Percentiles rank a stretch among this genome's conserved stretches.
Conservation (phyloP, 2,888 invertebrate species). For the Agrenia bidenticulata region DNA sequence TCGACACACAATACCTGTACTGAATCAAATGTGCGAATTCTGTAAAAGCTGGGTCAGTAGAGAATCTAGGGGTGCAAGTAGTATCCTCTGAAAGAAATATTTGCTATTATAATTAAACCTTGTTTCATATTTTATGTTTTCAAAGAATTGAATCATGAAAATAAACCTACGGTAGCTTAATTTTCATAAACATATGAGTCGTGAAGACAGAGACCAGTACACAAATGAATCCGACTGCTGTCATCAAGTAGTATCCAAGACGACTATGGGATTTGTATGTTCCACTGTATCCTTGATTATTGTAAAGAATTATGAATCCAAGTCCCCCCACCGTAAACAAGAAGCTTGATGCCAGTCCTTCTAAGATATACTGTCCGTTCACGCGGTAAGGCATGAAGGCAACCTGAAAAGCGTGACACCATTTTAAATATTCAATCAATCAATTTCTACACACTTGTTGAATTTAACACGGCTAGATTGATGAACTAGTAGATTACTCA, state of each 20-base stretch:
- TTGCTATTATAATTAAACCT: neutral
- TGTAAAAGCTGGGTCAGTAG: no score
- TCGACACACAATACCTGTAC: no score
- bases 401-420: conserved; percentile 63
- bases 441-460: no score
- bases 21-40: no score
- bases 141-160: neutral
- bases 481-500: no score
- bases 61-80: conserved; percentile 46
- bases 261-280: conserved; percentile 75
- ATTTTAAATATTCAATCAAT: no score
- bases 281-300: conserved; percentile 70
- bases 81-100: conserved; percentile 45
- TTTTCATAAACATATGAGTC: conserved; percentile 96
- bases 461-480: no score
- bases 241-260: conserved; percentile 83
- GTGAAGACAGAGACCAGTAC: conserved; percentile 92
- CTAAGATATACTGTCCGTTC: conserved; percentile 99
- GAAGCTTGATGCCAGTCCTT: conserved; percentile 95
- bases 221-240: conserved; percentile 86
- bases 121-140: neutral
- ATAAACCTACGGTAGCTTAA: conserved; percentile 80
- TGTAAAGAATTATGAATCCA: conserved; percentile 94
- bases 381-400: conserved; percentile 98
- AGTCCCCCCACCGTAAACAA: conserved; percentile 93